phyloP scores from a whole-genome alignment of 92 coral and sea anemone genomes.

The Montipora capitata region DNA sequence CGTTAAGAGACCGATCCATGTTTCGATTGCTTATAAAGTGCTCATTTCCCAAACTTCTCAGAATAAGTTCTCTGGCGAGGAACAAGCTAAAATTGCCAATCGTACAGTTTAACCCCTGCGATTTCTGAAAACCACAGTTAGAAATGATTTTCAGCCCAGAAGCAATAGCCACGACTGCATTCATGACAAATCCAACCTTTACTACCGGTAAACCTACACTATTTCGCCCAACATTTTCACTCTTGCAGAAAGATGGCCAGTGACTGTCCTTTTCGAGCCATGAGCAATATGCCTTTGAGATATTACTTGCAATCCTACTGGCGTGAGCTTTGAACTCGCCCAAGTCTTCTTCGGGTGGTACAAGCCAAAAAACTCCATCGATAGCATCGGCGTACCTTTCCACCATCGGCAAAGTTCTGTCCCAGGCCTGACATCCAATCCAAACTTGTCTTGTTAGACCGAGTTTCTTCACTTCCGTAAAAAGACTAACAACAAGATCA shows the following conservation, averaged over 20 bases:
- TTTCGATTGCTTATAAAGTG: not conserved
- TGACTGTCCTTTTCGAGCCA: constrained; percentile 6
- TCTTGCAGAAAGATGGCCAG: constrained; percentile 13
- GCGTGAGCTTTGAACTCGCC: constrained; percentile 32
- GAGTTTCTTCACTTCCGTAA: constrained; percentile 79
- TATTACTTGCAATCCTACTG: not conserved
- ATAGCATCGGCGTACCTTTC: constrained; percentile 60
- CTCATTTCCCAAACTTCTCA: not conserved
- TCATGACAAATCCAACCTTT: constrained; percentile 62
- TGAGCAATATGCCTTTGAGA: constrained; percentile 22
- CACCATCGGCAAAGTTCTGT: constrained; percentile 16
- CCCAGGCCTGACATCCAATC: constrained; percentile 81
- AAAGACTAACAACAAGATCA: constrained; percentile 54
- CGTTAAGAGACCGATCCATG: not conserved
- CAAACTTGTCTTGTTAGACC: constrained; percentile 82
- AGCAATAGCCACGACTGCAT: constrained; percentile 58
- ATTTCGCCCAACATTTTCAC: not conserved
- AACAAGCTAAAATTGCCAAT: constrained; percentile 5
- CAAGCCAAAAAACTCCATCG: constrained; percentile 81
- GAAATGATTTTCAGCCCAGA: constrained; percentile 20
- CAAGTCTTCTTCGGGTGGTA: constrained; percentile 38
- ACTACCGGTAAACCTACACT: not conserved
- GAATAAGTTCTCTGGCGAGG: constrained; percentile 2
- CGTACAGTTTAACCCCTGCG: not conserved
- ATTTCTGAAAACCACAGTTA: not conserved